Evolutionary conservation across 2,797 vertebrate species (phyloP), one percentile per base, ranked within the genome.

Genomic region (Acipenser oxyrinchus): DNA sequence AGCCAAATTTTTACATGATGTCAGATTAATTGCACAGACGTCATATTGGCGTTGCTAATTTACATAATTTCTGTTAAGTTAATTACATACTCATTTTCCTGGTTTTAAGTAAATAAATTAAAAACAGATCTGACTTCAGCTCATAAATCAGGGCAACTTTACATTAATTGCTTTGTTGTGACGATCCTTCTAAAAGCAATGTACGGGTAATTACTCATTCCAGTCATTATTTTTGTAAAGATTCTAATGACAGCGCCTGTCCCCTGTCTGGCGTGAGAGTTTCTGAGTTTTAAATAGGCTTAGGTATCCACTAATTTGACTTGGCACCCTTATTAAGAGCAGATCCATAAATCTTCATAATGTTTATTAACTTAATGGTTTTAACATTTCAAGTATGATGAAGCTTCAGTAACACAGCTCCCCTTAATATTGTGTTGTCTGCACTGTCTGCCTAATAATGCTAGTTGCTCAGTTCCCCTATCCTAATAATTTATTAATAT

Each of bases 31-130:
- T 88, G 86, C 82, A 82, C 79, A 79, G 79, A 37, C 23, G 23
- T 37, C 23, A 37, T 37, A 37, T 37, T 37, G 23, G 23, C 23
- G 4, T 37, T 4, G 75, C 76, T 82, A 71, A 66, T 69, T 75
- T 85, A 77, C 74, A 85, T 84, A 84, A 85, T 87, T 85, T 79
- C 86, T 83, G 78, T 82, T 76, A 65, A 75, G 74, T 81, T 85
- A 86, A 86, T 86, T 84, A 88, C 83, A 81, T 83, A 86, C 85
- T 86, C 84, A 78, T 84, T 86, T 83, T 86, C 81, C 84, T 76
- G 79, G 82, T 82, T 76, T 80, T 79, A 70, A 84, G 79, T 84
- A 80, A 78, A 76, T 74, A 76, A 82, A 86, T 88, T 84, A 87
- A 88, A 88, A 83, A 88, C 86, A 86, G 82, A 87, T 88, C 82